These are phyloP conservation scores for Portunus trituberculatus DNA, from an alignment of 1,140 invertebrate species.

Conservation along the genomic window DNA sequence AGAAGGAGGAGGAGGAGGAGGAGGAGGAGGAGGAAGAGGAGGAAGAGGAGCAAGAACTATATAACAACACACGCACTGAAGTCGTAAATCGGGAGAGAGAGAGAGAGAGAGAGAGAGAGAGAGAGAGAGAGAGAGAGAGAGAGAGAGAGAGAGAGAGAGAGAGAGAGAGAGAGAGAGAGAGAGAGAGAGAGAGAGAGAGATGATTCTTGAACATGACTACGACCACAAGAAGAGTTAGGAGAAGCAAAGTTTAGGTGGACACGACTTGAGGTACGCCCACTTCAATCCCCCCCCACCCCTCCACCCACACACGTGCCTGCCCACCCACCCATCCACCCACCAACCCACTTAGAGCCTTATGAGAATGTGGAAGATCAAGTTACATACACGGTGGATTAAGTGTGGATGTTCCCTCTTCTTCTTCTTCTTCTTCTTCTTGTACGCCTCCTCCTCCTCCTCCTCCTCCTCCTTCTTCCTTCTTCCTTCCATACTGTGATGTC, in stretches of 20 bases:
- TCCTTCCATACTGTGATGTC: too few species aligned
- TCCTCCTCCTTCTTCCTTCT: background rate
- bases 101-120: background rate
- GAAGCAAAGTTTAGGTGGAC: too few species aligned
- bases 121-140: background rate
- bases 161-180: slow-evolving; percentile 21
- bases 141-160: too few species aligned
- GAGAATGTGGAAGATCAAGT: too few species aligned
- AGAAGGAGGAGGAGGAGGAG: too few species aligned
- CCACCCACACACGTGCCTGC: background rate
- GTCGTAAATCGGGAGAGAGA: background rate
- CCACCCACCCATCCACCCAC: background rate
- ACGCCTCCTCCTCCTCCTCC: background rate
- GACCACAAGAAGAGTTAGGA: background rate
- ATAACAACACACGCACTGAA: too few species aligned
- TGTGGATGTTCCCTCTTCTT: background rate
- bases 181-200: background rate
- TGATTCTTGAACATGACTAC: background rate
- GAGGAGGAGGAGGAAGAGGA: too few species aligned
- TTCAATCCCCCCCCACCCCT: background rate
- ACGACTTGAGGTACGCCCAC: background rate
- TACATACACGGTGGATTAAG: too few species aligned
- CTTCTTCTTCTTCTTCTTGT: background rate
- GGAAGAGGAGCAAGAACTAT: too few species aligned
- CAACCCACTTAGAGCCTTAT: too few species aligned